Percentiles rank a stretch among this genome's conserved stretches.
phyloP scores from a whole-genome alignment of 2,113 vertebrate species.

The Oenanthe melanoleuca region DNA sequence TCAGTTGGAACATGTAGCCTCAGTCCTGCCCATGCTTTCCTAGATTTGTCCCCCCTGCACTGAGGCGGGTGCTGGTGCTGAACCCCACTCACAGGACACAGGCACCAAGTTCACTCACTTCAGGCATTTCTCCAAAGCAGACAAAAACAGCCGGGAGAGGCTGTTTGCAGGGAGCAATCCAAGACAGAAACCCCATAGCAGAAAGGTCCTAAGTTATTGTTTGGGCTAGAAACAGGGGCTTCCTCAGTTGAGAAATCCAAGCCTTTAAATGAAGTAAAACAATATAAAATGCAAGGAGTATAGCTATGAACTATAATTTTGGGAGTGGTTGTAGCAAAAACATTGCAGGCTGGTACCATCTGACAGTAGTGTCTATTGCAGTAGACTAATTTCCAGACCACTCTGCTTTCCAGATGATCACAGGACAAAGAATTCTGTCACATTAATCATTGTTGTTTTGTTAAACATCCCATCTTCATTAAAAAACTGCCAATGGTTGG shows the following conservation, averaged over 20 bases:
- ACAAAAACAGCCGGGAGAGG: background rate
- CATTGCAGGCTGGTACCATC: background rate
- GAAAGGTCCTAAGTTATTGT: background rate
- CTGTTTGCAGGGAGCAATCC: background rate
- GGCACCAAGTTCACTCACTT: background rate
- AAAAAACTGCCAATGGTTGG: background rate
- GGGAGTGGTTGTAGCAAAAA: background rate
- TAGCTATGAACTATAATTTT: background rate
- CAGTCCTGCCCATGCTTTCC: background rate
- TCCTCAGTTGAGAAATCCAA: background rate
- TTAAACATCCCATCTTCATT: conserved; percentile 30
- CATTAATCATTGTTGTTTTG: background rate
- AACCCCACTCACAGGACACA: background rate
- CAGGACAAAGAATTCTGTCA: conserved; percentile 20
- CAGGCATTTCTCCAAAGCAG: background rate
- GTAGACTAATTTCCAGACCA: background rate
- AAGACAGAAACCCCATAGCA: background rate
- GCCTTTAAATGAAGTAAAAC: background rate
- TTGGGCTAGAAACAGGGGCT: background rate
- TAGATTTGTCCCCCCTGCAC: background rate
- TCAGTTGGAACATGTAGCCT: background rate
- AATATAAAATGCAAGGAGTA: background rate
- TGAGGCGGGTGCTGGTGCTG: background rate
- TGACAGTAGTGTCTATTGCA: background rate
- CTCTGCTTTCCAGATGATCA: background rate